Evolutionary conservation across 2,888 invertebrate genomes (phyloP), one percentile per base, ranked within the genome.

Genomic region (Drosophila prostipennis): DNA sequence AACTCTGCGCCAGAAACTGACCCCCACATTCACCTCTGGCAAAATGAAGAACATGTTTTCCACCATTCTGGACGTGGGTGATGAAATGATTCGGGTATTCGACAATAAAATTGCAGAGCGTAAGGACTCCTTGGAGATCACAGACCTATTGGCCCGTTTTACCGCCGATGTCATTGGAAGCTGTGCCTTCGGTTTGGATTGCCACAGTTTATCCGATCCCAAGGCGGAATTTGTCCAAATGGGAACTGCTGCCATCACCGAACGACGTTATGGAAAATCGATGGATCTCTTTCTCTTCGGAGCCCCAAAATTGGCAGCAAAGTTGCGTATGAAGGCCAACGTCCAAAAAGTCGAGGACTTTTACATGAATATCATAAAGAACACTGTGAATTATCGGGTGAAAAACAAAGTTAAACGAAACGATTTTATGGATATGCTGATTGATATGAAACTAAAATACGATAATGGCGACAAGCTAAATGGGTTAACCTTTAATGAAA

Each of bases 371-470:
- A 59, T 89, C 16, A 81, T 91, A 0, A 77, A 67, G 19, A 82
- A 88, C 23, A 87, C 79, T 0, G 79, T 90, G 0, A 71, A 60
- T 0, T 63, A 80, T 51, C 64, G 90, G 0, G 72, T 83, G 4
- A 19, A 76, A 56, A 89, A 91, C 46, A 87, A 93, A 4, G 78
- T 94, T 0, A 87, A 82, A 0, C 89, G 93, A 36, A 93, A 94
- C 59, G 94, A 94, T 87, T 94, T 94, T 63, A 90, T 95, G 74
- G 93, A 94, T 69, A 84, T 93, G 26, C 77, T 94, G 34, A 59
- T 77, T 4, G 76, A 75, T 2, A 40, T 73, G 14, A 79, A 79
- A 26, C 79, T 60, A 71, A 89, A 60, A 11, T 72, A 75, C 26
- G 75, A 82, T 6, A 10, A 74, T 36, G 81, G 79, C 42, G 57